These are phyloP conservation scores for Germaria angustata DNA, from an alignment of 2,888 invertebrate genomes.

Conservation along the genomic window DNA sequence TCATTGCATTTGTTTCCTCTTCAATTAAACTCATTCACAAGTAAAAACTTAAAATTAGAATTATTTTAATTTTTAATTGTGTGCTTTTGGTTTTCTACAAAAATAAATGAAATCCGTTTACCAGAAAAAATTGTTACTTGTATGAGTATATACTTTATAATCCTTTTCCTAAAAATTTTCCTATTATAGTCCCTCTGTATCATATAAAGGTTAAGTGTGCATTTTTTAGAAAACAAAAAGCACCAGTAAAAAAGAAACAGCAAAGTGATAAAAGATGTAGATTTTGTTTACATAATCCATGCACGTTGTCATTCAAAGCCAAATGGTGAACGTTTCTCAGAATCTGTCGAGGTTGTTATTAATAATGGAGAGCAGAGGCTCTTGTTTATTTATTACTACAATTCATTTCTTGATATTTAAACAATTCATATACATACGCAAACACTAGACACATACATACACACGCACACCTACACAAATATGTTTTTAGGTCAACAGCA, in stretches of 20 bases:
- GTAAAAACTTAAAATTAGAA: too few species aligned
- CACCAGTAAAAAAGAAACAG: not conserved
- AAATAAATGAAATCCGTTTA: too few species aligned
- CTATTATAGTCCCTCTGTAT: not conserved
- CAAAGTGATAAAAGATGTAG: not conserved
- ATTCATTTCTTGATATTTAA: not conserved
- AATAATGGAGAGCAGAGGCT: not conserved
- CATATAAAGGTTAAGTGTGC: not conserved
- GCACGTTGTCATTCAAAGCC: conserved; percentile 39
- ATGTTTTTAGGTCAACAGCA: conserved; percentile 52
- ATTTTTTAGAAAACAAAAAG: not conserved
- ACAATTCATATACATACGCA: not conserved
- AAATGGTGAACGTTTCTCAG: conserved; percentile 21
- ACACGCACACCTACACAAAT: not conserved
- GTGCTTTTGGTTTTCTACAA: too few species aligned
- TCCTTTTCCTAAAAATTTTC: not conserved
- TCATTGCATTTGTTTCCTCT: too few species aligned
- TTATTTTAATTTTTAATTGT: too few species aligned
- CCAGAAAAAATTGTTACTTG: too few species aligned
- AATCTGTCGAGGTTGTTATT: conserved; percentile 21
- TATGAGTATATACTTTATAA: too few species aligned
- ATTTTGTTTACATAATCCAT: conserved; percentile 65
- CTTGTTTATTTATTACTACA: conserved; percentile 6
- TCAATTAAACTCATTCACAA: too few species aligned
- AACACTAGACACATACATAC: not conserved